Conservation (phyloP, 2,888 invertebrate species). For the Cryptosula pallasiana region DNA sequence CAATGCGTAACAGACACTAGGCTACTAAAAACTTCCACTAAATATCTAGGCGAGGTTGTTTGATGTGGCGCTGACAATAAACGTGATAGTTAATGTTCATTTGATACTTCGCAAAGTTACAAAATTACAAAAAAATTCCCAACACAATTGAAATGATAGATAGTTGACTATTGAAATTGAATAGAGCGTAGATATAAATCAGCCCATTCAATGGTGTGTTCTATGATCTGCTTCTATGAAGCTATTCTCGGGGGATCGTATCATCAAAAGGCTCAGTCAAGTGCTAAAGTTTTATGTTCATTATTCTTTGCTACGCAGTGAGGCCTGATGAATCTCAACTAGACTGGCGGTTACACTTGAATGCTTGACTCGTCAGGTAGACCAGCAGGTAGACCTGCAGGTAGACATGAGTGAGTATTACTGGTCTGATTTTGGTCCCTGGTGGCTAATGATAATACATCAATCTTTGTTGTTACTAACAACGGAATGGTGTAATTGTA, state of each 20-base stretch:
- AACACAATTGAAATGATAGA: not conserved
- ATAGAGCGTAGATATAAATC: not conserved
- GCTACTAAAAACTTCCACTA: not conserved
- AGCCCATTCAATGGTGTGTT: not conserved
- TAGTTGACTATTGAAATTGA: not conserved
- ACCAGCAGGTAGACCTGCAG: no score
- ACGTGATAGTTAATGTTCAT: not conserved
- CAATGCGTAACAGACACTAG: not conserved
- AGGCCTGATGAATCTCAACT: no score
- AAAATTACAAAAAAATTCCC: conserved; percentile 21
- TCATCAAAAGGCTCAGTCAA: conserved; percentile 6
- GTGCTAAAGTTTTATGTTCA: not conserved
- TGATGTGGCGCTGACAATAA: not conserved
- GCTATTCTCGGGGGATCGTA: conserved; percentile 2
- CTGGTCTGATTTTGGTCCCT: no score
- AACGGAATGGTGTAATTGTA: no score
- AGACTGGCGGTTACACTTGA: no score
- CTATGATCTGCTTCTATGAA: not conserved
- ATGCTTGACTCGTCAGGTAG: no score
- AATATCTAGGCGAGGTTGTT: not conserved
- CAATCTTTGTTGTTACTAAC: no score
- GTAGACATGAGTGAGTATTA: no score
- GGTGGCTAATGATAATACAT: no score
- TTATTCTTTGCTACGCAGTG: conserved; percentile 4
- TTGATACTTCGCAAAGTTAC: not conserved